phyloP scores from a whole-genome alignment of 2,113 vertebrate species.

The Cettia cetti region DNA sequence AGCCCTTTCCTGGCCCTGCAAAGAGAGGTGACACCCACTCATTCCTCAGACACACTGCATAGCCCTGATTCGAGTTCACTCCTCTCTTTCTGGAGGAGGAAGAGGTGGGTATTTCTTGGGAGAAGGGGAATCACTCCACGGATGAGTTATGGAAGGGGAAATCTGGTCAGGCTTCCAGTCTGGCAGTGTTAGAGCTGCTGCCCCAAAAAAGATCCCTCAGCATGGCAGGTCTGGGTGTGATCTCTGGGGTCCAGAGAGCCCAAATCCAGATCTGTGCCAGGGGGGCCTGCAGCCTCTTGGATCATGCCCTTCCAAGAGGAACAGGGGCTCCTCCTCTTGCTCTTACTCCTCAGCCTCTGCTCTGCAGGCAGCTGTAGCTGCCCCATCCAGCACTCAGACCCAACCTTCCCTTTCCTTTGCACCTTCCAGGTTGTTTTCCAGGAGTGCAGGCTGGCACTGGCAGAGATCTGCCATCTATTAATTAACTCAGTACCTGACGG shows the following conservation, averaged over 20 bases:
- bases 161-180: neutral
- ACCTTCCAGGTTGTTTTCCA: neutral
- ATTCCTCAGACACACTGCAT: neutral
- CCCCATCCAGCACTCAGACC: neutral
- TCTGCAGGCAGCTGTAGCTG: neutral
- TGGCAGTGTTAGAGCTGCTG: neutral
- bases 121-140: neutral
- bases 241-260: neutral
- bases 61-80: neutral
- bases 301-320: neutral
- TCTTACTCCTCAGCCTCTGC: neutral
- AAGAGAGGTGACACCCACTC: neutral
- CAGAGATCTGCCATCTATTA: neutral
- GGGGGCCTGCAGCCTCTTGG: neutral
- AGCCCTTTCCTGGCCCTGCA: neutral
- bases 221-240: too few relatives aligned
- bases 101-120: neutral
- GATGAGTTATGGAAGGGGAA: neutral
- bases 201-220: neutral
- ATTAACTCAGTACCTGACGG: neutral
- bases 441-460: neutral
- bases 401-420: neutral
- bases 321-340: neutral
- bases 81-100: neutral
- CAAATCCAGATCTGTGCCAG: rapidly evolving